Evolutionary conservation across 2,113 vertebrate genomes (phyloP).

Genomic region (Boleophthalmus pectinirostris): DNA sequence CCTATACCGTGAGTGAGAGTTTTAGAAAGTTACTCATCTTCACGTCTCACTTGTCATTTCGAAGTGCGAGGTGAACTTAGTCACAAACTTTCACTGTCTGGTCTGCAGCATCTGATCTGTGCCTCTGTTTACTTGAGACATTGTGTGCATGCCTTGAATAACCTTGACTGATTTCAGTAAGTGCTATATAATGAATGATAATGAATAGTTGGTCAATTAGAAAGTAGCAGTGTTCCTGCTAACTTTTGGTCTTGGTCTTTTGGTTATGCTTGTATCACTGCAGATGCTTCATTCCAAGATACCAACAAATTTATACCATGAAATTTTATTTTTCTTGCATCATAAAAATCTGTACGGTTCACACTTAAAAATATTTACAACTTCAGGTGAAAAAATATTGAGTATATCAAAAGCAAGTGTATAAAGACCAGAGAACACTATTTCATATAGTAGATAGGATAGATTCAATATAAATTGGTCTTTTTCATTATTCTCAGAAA

Average conservation of each 20-base stretch:
- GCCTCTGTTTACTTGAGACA: not conserved
- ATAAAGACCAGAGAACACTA: not conserved
- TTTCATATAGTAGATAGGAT: not conserved
- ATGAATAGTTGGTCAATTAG: not conserved
- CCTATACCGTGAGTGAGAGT: slow-evolving; percentile 51
- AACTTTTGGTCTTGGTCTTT: too few species aligned
- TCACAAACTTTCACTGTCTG: slow-evolving; percentile 73
- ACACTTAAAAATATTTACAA: slow-evolving; percentile 57
- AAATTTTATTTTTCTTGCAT: slow-evolving; percentile 63
- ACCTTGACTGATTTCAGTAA: not conserved
- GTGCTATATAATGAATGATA: not conserved
- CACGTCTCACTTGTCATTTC: slow-evolving; percentile 71
- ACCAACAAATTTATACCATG: not conserved
- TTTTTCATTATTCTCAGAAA: slow-evolving; percentile 96
- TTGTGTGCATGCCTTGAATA: not conserved
- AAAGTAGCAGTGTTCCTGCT: not conserved
- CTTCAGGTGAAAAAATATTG: slow-evolving; percentile 14
- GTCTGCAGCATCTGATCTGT: not conserved
- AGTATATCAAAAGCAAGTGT: not conserved
- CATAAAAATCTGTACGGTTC: slow-evolving; percentile 55
- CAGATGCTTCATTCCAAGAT: not conserved
- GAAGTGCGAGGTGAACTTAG: slow-evolving; percentile 61
- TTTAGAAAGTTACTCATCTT: slow-evolving; percentile 71
- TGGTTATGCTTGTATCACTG: too few species aligned
- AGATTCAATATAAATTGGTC: slow-evolving; percentile 84